Evolutionary conservation across 2,797 vertebrate species (phyloP), one percentile per base, ranked within the genome.

Genomic region (Arvicola amphibius): DNA sequence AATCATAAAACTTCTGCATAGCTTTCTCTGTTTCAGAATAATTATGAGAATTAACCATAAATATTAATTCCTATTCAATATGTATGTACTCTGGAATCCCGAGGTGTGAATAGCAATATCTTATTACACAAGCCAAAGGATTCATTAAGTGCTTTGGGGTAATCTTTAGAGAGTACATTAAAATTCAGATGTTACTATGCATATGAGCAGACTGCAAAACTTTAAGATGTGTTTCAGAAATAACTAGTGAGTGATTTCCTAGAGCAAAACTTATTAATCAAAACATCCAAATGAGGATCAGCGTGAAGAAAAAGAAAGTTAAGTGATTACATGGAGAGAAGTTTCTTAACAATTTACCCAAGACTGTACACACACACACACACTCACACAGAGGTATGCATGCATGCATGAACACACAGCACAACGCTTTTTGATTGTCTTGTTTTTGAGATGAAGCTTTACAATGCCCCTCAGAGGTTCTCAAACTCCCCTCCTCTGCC

Each of bases 1-100:
- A 97, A 97, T 96, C 74, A 98, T 95, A 96, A 97, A 97, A 95
- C 96, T 97, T 84, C 85, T 92, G 96, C 43, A 32, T 96, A 91
- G 90, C 8, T 91, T 95, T 95, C 67, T 92, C 51, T 43, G 91
- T 97, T 97, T 97, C 89, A 92, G 96, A 98, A 98, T 98, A 97
- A 98, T 98, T 97, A 97, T 88, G 78, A 69, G 96, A 90, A 94
- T 84, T 81, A 97, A 91, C 23, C 73, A 98, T 98, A 98, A 98
- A 98, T 98, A 98, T 98, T 97, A 97, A 98, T 98, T 97, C 95
- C 92, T 97, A 79, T 93, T 98, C 95, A 97, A 94, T 97, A 94
- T 98, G 96, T 91, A 97, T 97, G 96, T 11, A 4, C 77, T 95
- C 93, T 91, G 43, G 51, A 96, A 77, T 98, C 97, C 94, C 93